These are phyloP conservation scores for Myocastor coypus DNA, from an alignment of 2,113 vertebrate genomes.

Conservation along the genomic window DNA sequence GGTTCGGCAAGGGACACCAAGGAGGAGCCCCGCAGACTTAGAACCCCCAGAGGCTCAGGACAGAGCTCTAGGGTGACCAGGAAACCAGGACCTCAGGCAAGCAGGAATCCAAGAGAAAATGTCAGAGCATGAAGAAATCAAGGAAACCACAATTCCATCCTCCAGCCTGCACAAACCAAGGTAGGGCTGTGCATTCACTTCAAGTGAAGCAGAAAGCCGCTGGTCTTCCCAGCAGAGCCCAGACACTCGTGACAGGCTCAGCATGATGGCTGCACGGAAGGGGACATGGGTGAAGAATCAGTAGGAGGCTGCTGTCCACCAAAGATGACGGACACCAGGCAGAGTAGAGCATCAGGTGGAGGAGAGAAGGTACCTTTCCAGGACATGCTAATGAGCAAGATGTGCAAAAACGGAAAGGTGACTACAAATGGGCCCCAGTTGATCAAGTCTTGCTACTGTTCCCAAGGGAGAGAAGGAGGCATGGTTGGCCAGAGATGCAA, in stretches of 20 bases:
- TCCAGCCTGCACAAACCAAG: too few species aligned
- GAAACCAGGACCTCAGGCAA: neutral
- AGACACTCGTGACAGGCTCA: neutral
- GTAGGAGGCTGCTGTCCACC: neutral
- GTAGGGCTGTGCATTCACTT: neutral
- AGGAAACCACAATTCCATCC: neutral
- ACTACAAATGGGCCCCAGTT: neutral
- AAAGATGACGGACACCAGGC: neutral
- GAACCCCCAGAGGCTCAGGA: neutral
- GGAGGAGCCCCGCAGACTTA: neutral
- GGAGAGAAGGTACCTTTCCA: neutral
- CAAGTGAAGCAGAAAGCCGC: neutral
- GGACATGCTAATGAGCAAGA: neutral
- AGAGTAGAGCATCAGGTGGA: neutral
- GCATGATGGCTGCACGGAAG: neutral
- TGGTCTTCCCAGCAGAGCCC: neutral
- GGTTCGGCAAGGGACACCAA: neutral
- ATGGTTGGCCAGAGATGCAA: too few species aligned
- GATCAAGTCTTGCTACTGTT: neutral
- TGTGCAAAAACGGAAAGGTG: neutral
- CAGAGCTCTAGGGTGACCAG: neutral
- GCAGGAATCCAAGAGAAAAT: neutral
- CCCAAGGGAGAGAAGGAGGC: neutral
- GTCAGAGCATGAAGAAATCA: neutral
- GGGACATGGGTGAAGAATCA: neutral